These are phyloP conservation scores for Carcina quercana DNA, from an alignment of 2,888 invertebrate genomes.

Conservation along the genomic window DNA sequence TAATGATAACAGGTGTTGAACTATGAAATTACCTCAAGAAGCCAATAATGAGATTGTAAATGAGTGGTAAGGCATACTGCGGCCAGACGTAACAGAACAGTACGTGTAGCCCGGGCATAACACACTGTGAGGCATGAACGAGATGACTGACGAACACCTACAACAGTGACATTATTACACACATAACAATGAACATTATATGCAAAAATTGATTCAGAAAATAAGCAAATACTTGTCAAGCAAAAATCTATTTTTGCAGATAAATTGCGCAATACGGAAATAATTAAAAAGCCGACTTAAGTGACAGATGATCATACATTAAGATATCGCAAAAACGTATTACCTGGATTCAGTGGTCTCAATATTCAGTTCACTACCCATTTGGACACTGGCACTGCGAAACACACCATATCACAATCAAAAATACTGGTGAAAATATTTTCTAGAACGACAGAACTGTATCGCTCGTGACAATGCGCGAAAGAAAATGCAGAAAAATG, in stretches of 20 bases:
- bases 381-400: constrained; percentile 58
- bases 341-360: constrained; percentile 53
- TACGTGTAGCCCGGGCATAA: constrained; percentile 39
- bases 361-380: constrained; percentile 61
- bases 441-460: constrained; percentile 1
- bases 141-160: constrained; percentile 29
- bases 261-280: constrained; percentile 43
- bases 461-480: constrained; percentile 10
- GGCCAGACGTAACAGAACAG: constrained; percentile 41
- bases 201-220: no score
- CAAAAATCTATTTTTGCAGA: constrained; percentile 17
- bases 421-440: neutral
- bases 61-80: constrained; percentile 38
- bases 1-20: constrained; percentile 3
- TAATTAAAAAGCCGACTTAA: constrained; percentile 2
- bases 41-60: constrained; percentile 44
- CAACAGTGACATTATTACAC: constrained; percentile 19
- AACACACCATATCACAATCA: constrained; percentile 36
- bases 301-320: constrained; percentile 8
- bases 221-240: constrained; percentile 1
- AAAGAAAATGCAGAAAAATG: constrained; percentile 17
- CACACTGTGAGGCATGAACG: constrained; percentile 17
- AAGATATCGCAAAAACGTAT: constrained; percentile 12
- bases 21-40: constrained; percentile 42
- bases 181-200: no score